A percentile compares a stretch with the other conserved stretches of the same genome.
phyloP scores from a whole-genome alignment of 2,888 invertebrate genomes.

The Calameuta idolon region DNA sequence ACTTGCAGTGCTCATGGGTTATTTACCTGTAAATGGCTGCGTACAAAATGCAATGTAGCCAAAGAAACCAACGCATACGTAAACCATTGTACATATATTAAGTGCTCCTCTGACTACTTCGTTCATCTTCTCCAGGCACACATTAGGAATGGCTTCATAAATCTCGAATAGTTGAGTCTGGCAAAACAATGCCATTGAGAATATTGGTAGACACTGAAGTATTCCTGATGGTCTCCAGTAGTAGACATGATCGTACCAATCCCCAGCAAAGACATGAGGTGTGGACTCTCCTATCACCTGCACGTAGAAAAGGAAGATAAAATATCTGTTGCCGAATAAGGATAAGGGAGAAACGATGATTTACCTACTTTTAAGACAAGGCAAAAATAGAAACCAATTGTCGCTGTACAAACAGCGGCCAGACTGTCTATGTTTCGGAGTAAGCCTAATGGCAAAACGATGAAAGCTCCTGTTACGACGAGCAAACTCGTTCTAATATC shows the following conservation, averaged over 20 bases:
- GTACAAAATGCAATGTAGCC: constrained; percentile 92
- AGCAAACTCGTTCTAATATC: constrained; percentile 77
- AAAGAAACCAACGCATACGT: constrained; percentile 91
- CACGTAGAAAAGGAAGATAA: constrained; percentile 29
- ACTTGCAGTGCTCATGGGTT: background rate
- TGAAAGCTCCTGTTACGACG: constrained; percentile 79
- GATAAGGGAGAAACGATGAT: background rate
- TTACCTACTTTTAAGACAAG: constrained; percentile 83
- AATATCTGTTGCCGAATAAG: background rate
- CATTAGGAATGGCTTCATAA: constrained; percentile 89
- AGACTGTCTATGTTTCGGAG: constrained; percentile 91
- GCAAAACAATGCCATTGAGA: constrained; percentile 96
- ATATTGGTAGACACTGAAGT: constrained; percentile 93
- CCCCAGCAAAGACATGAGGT: constrained; percentile 78
- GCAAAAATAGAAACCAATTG: constrained; percentile 91
- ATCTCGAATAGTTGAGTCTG: constrained; percentile 97
- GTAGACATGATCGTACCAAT: constrained; percentile 80
- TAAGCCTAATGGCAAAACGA: constrained; percentile 90
- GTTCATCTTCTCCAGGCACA: constrained; percentile 90
- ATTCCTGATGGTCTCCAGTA: constrained; percentile 89
- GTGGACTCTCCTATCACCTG: constrained; percentile 86
- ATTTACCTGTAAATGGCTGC: constrained; percentile 77
- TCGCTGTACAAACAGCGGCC: constrained; percentile 87
- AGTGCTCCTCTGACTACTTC: constrained; percentile 88
- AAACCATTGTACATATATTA: constrained; percentile 90